Evolutionary conservation across 2,113 vertebrate genomes (phyloP).

Genomic region (Xenopus borealis): DNA sequence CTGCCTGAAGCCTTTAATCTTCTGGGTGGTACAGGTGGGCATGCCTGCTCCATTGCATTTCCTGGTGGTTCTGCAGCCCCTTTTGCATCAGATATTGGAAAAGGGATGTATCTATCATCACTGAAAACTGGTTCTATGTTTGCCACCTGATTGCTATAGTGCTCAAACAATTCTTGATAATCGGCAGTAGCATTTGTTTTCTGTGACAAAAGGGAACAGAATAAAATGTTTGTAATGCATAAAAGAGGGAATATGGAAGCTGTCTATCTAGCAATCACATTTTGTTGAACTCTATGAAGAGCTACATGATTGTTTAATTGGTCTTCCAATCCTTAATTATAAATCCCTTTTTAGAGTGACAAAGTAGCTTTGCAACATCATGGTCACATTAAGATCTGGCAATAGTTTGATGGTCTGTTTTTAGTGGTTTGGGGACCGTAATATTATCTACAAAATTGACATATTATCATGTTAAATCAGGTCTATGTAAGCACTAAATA

Average conservation of each 20-base stretch:
- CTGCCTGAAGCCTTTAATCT: background rate
- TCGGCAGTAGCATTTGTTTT: slow-evolving; percentile 16
- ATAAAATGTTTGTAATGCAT: background rate
- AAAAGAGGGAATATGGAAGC: background rate
- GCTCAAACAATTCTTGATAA: slow-evolving; percentile 29
- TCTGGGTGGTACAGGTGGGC: slow-evolving; percentile 9
- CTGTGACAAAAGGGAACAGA: slow-evolving; percentile 1
- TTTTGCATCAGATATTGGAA: background rate
- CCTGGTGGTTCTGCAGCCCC: background rate
- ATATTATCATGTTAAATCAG: too few species aligned
- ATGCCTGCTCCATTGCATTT: background rate
- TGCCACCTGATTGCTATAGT: background rate
- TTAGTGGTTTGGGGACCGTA: too few species aligned
- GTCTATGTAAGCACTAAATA: too few species aligned
- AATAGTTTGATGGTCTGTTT: too few species aligned
- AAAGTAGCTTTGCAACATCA: too few species aligned
- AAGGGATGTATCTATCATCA: background rate
- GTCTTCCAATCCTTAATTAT: too few species aligned
- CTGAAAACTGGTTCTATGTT: background rate
- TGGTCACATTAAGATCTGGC: too few species aligned
- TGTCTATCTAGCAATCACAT: too few species aligned
- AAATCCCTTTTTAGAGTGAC: too few species aligned
- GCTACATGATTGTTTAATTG: too few species aligned
- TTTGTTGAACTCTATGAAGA: too few species aligned
- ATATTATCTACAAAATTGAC: too few species aligned